Base-by-base conservation (phyloP, 1,140 invertebrate genomes). In the Drosophila truncata region DNA sequence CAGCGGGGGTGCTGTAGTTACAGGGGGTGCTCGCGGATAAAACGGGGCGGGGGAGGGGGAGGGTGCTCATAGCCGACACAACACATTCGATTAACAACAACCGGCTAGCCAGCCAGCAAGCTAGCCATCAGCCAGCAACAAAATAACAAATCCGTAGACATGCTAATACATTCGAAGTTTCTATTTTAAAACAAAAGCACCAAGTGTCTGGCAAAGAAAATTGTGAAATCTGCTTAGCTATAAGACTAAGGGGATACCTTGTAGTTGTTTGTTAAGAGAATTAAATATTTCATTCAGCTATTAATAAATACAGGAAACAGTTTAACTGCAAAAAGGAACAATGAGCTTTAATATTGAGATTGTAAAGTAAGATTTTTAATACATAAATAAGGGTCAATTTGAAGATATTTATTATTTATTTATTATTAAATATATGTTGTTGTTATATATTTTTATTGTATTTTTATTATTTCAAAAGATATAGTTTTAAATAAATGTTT, bases 171-270 rank as follows among this genome's bases (percentile, higher is more conserved):
- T 80, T 83, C 61, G 57, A 67, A 60, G 81, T 59, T 61, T 62
- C 78, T 83, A 83, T 85, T 85, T 83, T 80, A 85, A 83, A 83
- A 80, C 61, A 80, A 75, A 54, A 80, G 58, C 70, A 78, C 60
- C 47, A 74, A 60, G 52, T 66, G 33, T 58, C 61, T 66, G 44
- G 52, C 75, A 42, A 66, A 54, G n/a, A 41, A 76, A 49, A 23
- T 44, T 25, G 44, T 61, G 14, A 33, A 65, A 65, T 25, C n/a
- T 25, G 9, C 37, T 8, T 23, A 31, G 31, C 10, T 23, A 14
- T 11, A 35, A 4, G 61, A 42, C 23, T 13, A 23, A 13, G 0
- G 4, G 10, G 4, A 2, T 69, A 52, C 46, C 35, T 29, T 35
- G 7, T 27, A 31, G 20, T 3, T 2, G 9, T 5, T 10, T 2